Percentiles rank a stretch among this genome's conserved stretches.
Evolutionary conservation across 2,797 vertebrate species (phyloP).

Genomic region (Molossus molossus): DNA sequence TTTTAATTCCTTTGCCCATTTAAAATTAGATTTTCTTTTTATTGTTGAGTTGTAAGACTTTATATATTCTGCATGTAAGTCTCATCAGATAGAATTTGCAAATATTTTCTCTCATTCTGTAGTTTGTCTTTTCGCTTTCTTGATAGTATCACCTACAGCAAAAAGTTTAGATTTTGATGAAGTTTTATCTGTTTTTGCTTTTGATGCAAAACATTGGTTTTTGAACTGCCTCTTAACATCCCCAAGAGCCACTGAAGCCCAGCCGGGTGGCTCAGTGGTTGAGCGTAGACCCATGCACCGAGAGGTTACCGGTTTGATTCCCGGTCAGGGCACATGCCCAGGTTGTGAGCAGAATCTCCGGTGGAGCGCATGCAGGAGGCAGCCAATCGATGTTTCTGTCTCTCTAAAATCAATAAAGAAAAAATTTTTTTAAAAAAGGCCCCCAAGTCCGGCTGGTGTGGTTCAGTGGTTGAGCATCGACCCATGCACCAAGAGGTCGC

Average conservation of each 20-base stretch:
- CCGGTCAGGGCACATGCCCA: no score
- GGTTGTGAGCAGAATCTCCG: no score
- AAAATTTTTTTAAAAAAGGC: no score
- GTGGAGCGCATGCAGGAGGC: no score
- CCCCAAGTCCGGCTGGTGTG: no score
- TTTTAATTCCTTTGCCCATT: not conserved
- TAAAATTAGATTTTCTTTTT: not conserved
- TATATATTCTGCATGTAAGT: not conserved
- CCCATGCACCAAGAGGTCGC: no score
- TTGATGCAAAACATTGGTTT: not conserved
- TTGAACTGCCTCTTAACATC: not conserved
- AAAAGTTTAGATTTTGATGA: slow-evolving; percentile 6
- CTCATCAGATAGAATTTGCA: not conserved
- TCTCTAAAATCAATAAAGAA: no score
- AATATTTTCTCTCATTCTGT: not conserved
- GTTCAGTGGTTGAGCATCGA: no score
- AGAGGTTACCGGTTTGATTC: no score
- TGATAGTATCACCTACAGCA: not conserved
- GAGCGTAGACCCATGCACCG: no score
- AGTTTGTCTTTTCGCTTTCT: not conserved
- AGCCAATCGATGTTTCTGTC: no score
- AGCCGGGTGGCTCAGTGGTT: no score
- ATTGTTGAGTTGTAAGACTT: not conserved
- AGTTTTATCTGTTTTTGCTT: not conserved
- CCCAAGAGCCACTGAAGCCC: not conserved